Evolutionary conservation across 2,113 vertebrate species (phyloP).

Genomic region (Arenaria interpres): DNA sequence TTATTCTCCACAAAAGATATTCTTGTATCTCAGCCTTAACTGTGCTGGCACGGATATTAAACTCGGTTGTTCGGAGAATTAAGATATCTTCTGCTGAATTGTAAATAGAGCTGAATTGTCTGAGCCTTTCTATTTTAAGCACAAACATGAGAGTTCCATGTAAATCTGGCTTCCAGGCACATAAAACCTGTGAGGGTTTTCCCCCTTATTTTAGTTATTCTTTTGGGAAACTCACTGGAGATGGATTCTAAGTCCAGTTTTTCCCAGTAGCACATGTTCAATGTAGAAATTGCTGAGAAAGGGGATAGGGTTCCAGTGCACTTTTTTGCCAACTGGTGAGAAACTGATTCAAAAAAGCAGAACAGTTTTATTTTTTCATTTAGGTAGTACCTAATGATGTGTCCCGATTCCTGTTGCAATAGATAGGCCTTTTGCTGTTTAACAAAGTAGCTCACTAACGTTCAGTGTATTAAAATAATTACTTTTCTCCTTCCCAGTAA

Average conservation of each 20-base stretch:
- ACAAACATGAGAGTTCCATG: not conserved
- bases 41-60: not conserved
- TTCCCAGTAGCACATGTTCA: not conserved
- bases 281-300: not conserved
- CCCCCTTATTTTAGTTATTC: not conserved
- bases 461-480: not conserved
- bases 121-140: not conserved
- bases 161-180: not conserved
- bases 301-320: not conserved
- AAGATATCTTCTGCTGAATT: not conserved
- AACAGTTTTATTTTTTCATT: not conserved
- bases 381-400: not conserved
- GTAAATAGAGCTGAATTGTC: not conserved
- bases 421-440: not conserved
- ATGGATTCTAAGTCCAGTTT: not conserved
- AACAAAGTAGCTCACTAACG: not conserved
- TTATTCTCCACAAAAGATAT: not conserved
- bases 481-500: constrained; percentile 75
- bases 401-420: not conserved
- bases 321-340: not conserved
- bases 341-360: not conserved
- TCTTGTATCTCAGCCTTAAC: not conserved
- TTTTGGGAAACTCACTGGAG: not conserved
- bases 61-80: not conserved
- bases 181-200: not conserved